These are phyloP conservation scores for Cyprinus carpio DNA, from an alignment of 2,113 vertebrate genomes.

Conservation along the genomic window DNA sequence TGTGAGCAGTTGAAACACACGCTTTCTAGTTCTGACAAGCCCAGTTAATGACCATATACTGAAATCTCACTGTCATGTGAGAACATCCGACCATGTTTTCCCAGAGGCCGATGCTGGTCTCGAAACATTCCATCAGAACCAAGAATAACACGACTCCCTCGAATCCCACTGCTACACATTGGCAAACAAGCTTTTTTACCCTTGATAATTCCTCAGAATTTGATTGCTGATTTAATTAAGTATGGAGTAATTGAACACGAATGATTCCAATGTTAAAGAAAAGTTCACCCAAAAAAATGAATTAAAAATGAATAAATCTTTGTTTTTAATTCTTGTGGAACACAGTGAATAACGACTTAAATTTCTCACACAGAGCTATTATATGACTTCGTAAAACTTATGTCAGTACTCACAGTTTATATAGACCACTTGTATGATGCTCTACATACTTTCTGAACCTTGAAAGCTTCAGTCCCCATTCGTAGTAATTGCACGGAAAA, in stretches of 20 bases:
- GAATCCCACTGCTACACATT: constrained; percentile 17
- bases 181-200: constrained; percentile 21
- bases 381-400: not conserved
- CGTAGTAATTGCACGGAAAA: not conserved
- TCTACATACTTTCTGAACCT: not conserved
- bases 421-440: not conserved
- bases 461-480: not conserved
- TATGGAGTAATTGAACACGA: not conserved
- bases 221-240: not conserved
- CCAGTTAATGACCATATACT: constrained; percentile 25
- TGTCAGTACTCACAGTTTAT: not conserved
- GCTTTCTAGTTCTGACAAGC: constrained; percentile 39
- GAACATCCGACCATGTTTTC: constrained; percentile 32
- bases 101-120: constrained; percentile 38
- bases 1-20: not conserved
- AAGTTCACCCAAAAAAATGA: not conserved
- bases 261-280: not conserved
- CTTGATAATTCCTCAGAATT: not conserved
- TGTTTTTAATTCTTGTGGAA: no score
- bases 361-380: not conserved
- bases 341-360: not conserved
- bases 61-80: constrained; percentile 37
- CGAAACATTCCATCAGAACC: constrained; percentile 36
- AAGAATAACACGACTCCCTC: constrained; percentile 35
- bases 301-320: no score